Conservation (phyloP, 2,797 vertebrate species). For the Enteromius thamalakanensis region DNA sequence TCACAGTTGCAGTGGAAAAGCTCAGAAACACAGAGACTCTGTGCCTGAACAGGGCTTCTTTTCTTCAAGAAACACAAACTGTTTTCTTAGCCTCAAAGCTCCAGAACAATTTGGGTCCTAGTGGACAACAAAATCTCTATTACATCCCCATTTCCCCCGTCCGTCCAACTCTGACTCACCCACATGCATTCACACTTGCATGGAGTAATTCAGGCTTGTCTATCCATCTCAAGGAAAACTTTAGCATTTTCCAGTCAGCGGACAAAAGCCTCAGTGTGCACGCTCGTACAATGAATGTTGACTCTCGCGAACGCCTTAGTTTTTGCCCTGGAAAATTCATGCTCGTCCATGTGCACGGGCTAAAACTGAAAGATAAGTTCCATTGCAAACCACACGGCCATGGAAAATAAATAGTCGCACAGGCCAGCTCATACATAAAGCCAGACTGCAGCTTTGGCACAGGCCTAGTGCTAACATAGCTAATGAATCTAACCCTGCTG, state of each 20-base stretch:
- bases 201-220: conserved; percentile 47
- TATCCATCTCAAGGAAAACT: conserved; percentile 48
- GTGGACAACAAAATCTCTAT: conserved; percentile 46
- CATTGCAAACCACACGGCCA: conserved; percentile 26
- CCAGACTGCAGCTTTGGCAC: conserved; percentile 30
- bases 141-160: conserved; percentile 37
- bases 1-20: conserved; percentile 34
- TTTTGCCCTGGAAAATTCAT: conserved; percentile 47
- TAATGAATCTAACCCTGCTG: conserved; percentile 38
- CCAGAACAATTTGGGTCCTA: conserved; percentile 52
- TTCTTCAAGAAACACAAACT: conserved; percentile 46
- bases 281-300: conserved; percentile 38
- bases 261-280: conserved; percentile 45
- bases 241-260: conserved; percentile 36
- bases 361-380: conserved; percentile 40
- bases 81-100: conserved; percentile 47
- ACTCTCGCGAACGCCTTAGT: conserved; percentile 23
- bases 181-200: conserved; percentile 48
- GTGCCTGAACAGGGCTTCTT: conserved; percentile 49
- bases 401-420: conserved; percentile 44
- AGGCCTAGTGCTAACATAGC: conserved; percentile 26
- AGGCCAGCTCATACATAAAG: conserved; percentile 37
- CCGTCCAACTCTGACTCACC: conserved; percentile 49
- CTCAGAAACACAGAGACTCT: conserved; percentile 41
- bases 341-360: conserved; percentile 12